phyloP scores from a whole-genome alignment of 2,888 invertebrate genomes.

The Leucophenga montana region DNA sequence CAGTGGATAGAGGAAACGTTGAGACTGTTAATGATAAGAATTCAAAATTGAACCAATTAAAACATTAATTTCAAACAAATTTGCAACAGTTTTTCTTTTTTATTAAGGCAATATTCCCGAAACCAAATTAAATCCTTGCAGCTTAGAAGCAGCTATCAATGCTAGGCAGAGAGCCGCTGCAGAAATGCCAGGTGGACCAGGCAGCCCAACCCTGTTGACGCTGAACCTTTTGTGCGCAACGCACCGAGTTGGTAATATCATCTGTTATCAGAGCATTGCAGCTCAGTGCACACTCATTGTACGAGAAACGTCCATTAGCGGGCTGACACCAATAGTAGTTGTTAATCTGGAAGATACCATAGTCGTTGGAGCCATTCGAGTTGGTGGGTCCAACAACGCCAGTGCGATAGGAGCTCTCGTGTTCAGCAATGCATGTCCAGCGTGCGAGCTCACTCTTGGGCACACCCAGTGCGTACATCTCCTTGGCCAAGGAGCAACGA shows the following conservation, averaged over 20 bases:
- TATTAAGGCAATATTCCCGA: too few species aligned
- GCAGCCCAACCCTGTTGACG: slow-evolving; percentile 55
- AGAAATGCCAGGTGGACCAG: slow-evolving; percentile 51
- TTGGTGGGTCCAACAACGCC: slow-evolving; percentile 71
- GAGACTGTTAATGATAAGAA: too few species aligned
- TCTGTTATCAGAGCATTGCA: slow-evolving; percentile 53
- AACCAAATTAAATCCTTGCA: neutral
- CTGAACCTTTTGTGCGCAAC: slow-evolving; percentile 48
- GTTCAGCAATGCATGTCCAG: slow-evolving; percentile 53
- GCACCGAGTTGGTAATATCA: slow-evolving; percentile 47
- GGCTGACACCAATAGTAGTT: slow-evolving; percentile 57
- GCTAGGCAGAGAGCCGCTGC: slow-evolving; percentile 41
- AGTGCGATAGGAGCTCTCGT: slow-evolving; percentile 65
- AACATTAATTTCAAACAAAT: too few species aligned
- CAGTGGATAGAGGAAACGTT: too few species aligned
- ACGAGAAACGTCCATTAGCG: slow-evolving; percentile 29
- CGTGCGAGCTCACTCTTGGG: slow-evolving; percentile 42
- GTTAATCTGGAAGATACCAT: slow-evolving; percentile 62
- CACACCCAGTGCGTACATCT: too few species aligned
- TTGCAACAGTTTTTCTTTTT: too few species aligned
- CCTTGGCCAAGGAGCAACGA: too few species aligned
- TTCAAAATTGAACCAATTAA: too few species aligned
- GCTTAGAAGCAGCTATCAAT: slow-evolving; percentile 47
- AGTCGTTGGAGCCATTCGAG: slow-evolving; percentile 71
- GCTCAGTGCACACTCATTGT: slow-evolving; percentile 50